A percentile compares a stretch with the other conserved stretches of the same genome.
These are phyloP conservation scores for Diachrysia chrysitis DNA, from an alignment of 2,888 invertebrate genomes.

Conservation along the genomic window DNA sequence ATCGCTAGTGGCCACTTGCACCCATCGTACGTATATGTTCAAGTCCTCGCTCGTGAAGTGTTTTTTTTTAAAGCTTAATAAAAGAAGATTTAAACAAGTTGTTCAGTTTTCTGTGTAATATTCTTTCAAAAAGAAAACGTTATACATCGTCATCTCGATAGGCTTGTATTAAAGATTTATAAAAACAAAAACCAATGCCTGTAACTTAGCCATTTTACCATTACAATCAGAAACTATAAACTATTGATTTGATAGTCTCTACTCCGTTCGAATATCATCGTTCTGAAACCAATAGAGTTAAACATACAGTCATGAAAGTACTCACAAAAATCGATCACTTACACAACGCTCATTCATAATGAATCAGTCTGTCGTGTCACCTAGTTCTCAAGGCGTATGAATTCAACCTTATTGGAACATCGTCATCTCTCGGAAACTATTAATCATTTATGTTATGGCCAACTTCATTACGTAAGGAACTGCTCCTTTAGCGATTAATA, in stretches of 20 bases:
- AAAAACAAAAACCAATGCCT: not conserved
- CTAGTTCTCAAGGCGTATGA: slow-evolving; percentile 33
- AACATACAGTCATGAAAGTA: not conserved
- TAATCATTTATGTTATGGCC: slow-evolving; percentile 50
- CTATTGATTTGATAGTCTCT: not conserved
- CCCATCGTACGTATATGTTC: no score
- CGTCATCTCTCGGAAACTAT: slow-evolving; percentile 51
- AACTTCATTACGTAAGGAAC: slow-evolving; percentile 44
- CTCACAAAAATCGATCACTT: slow-evolving; percentile 30
- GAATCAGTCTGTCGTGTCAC: slow-evolving; percentile 13
- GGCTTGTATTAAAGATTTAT: no score
- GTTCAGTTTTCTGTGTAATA: no score
- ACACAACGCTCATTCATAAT: slow-evolving; percentile 14
- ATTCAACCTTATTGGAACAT: slow-evolving; percentile 30
- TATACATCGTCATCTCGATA: no score
- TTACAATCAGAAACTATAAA: not conserved
- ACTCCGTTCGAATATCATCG: not conserved
- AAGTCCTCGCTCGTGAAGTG: no score
- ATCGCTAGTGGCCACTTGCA: no score
- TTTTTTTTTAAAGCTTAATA: no score
- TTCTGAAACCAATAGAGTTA: not conserved
- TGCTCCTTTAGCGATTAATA: slow-evolving; percentile 49
- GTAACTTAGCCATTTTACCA: not conserved
- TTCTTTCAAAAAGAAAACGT: no score
- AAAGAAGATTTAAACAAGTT: no score